These are phyloP conservation scores for Drosophila quinaria DNA, from an alignment of 2,888 invertebrate species.

Conservation along the genomic window DNA sequence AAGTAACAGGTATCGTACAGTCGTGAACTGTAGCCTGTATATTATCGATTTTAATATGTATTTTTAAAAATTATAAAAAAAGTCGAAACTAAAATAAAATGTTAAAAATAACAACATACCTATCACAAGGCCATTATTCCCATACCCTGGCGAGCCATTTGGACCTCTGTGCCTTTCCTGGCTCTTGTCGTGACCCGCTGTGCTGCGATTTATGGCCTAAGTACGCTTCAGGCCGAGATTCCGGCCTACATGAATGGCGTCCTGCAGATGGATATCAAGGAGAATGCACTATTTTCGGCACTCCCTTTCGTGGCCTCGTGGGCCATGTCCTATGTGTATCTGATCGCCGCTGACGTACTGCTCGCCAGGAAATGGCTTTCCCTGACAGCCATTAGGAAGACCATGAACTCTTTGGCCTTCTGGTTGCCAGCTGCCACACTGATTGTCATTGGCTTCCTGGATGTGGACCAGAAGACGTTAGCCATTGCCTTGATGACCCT, in stretches of 20 bases:
- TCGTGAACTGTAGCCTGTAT: no score
- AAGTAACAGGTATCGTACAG: no score
- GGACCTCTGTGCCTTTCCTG: constrained; percentile 89
- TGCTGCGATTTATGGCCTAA: constrained; percentile 90
- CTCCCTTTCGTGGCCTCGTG: constrained; percentile 87
- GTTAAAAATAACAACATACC: no score
- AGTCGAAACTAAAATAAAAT: no score
- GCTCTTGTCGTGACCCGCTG: constrained; percentile 86
- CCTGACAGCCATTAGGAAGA: constrained; percentile 74
- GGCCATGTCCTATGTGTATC: constrained; percentile 86
- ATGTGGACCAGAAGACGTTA: constrained; percentile 82
- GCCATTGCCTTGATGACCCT: constrained; percentile 87
- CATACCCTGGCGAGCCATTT: constrained; percentile 89
- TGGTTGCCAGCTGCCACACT: constrained; percentile 87
- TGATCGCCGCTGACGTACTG: constrained; percentile 86
- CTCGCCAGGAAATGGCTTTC: constrained; percentile 83
- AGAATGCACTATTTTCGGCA: constrained; percentile 86
- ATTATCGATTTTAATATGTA: no score
- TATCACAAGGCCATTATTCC: constrained; percentile 72
- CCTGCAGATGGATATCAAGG: constrained; percentile 87
- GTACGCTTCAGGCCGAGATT: constrained; percentile 89
- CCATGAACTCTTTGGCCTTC: constrained; percentile 80
- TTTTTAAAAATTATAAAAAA: no score
- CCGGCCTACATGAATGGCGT: constrained; percentile 89
- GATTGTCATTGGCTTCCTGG: constrained; percentile 86